Evolutionary conservation across 2,113 vertebrate species (phyloP).

Genomic region (Hyperoodon ampullatus): DNA sequence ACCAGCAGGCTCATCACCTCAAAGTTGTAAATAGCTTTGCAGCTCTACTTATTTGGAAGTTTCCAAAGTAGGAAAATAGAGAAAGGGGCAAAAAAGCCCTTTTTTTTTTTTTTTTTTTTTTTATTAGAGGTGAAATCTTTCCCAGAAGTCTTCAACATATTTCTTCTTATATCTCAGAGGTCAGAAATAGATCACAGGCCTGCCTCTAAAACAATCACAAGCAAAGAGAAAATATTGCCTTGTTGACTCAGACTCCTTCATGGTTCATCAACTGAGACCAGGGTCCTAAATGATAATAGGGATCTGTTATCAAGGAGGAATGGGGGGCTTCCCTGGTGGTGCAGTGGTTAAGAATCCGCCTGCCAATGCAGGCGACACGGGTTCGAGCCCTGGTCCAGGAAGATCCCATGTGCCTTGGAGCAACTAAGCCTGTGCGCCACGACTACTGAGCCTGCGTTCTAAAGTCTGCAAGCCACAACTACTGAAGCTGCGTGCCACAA

Average conservation of each 20-base stretch:
- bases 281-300: background rate
- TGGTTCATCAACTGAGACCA: background rate
- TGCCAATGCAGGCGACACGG: too few relatives aligned
- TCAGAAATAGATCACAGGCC: slow-evolving; percentile 15
- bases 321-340: too few relatives aligned
- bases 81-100: background rate
- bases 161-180: background rate
- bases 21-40: background rate
- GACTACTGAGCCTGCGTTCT: too few relatives aligned
- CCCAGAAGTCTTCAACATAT: background rate
- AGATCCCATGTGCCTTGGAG: too few relatives aligned
- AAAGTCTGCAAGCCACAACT: too few relatives aligned
- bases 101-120: background rate
- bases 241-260: background rate
- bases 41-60: background rate
- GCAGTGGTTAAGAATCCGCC: too few relatives aligned
- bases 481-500: too few relatives aligned
- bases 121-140: background rate
- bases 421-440: too few relatives aligned
- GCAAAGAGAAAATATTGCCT: background rate
- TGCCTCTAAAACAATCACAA: background rate
- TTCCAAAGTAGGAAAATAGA: background rate
- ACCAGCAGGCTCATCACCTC: background rate
- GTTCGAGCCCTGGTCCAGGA: too few relatives aligned
- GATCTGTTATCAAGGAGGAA: background rate